Conservation (phyloP, 2,888 invertebrate species). For the Caenorhabditis plicata region DNA sequence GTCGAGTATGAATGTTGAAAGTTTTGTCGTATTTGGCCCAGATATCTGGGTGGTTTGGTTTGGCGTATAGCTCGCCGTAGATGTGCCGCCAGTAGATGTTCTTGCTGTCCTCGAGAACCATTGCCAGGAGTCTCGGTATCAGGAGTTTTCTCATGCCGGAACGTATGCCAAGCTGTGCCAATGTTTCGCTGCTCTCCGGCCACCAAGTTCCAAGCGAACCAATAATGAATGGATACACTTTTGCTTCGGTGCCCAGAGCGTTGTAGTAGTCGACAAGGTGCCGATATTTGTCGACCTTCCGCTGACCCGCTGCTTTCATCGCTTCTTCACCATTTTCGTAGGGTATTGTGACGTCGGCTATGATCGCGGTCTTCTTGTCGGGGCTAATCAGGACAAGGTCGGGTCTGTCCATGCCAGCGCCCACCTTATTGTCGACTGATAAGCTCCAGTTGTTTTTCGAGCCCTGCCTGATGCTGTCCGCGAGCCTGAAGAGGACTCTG, state of each 20-base stretch:
- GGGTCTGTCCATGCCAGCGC: not conserved
- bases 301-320: not conserved
- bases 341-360: conserved; percentile 4
- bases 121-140: not conserved
- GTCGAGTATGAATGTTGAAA: no score
- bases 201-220: conserved; percentile 3
- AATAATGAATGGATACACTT: not conserved
- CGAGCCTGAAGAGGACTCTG: not conserved
- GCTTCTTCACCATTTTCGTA: conserved; percentile 4
- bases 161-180: not conserved
- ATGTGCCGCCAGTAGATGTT: conserved; percentile 10
- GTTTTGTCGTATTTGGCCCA: no score
- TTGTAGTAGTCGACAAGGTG: not conserved
- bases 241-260: not conserved
- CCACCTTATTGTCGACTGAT: not conserved
- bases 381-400: not conserved
- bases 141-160: not conserved
- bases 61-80: not conserved
- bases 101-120: not conserved
- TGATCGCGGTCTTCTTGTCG: not conserved
- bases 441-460: not conserved
- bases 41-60: no score
- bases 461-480: not conserved
- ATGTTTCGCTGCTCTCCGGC: not conserved
- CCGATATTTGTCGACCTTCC: conserved; percentile 5